Evolutionary conservation across 2,797 vertebrate species (phyloP).

Genomic region (Enteromius anoplus): DNA sequence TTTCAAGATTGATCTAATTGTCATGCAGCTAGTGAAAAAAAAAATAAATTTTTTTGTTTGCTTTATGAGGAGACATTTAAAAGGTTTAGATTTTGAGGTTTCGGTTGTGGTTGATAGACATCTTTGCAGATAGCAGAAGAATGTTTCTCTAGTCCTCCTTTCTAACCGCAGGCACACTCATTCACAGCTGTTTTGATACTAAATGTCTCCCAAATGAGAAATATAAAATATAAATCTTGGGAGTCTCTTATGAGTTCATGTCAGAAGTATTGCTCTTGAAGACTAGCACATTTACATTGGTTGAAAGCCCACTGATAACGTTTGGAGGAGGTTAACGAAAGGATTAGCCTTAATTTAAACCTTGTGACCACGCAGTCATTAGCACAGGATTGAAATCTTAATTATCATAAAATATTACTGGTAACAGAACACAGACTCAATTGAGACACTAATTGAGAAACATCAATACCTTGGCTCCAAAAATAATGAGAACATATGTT

Average conservation of each 20-base stretch:
- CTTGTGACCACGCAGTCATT: slow-evolving; percentile 5
- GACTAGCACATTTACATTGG: slow-evolving; percentile 36
- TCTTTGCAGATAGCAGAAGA: slow-evolving; percentile 34
- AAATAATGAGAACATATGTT: slow-evolving; percentile 50
- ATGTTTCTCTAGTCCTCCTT: slow-evolving; percentile 31
- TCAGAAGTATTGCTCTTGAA: slow-evolving; percentile 38
- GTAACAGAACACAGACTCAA: slow-evolving; percentile 26
- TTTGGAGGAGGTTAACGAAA: slow-evolving; percentile 41
- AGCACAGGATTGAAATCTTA: slow-evolving; percentile 4
- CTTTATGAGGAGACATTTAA: slow-evolving; percentile 1
- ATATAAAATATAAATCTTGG: slow-evolving; percentile 36
- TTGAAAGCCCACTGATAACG: slow-evolving; percentile 51
- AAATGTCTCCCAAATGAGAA: slow-evolving; percentile 50
- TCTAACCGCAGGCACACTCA: slow-evolving; percentile 41
- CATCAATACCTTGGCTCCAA: slow-evolving; percentile 39
- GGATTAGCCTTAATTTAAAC: slow-evolving; percentile 29
- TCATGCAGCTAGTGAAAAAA: slow-evolving; percentile 11
- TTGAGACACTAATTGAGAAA: slow-evolving; percentile 31
- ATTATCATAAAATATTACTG: slow-evolving; percentile 39
- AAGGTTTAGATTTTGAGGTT: slow-evolving; percentile 1
- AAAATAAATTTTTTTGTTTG: background rate
- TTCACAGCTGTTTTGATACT: slow-evolving; percentile 47
- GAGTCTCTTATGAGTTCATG: slow-evolving; percentile 50
- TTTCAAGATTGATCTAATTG: slow-evolving; percentile 3
- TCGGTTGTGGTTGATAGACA: slow-evolving; percentile 35